Evolutionary conservation across 2,888 invertebrate genomes (phyloP), one percentile per base, ranked within the genome.

Genomic region (Lepidocyrtinus sp.): DNA sequence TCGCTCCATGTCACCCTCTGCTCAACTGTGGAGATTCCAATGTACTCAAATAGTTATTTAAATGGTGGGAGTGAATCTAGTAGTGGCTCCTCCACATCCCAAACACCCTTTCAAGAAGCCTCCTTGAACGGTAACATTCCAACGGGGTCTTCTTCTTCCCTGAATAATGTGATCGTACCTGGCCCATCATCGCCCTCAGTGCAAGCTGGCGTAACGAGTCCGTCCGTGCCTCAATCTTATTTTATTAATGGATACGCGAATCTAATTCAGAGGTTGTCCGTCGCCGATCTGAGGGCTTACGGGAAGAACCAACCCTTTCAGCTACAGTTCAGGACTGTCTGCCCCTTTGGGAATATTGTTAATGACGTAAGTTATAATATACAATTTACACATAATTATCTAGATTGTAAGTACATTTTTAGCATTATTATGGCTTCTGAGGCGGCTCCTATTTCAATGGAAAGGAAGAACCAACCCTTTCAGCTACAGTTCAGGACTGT

Each of bases 361-460:
- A 81, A 83, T 73, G 82, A 83, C 68, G 86, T 86, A 83, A 86
- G 85, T 84, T n/a, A n/a, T n/a, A n/a, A n/a, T n/a, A n/a, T n/a
- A n/a, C n/a, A n/a, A n/a, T n/a, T n/a, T n/a, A n/a, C n/a, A n/a
- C n/a, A n/a, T n/a, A n/a, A n/a, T n/a, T n/a, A n/a, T n/a, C n/a
- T n/a, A n/a, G n/a, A n/a, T n/a, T n/a, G n/a, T n/a, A n/a, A n/a
- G n/a, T n/a, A n/a, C n/a, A n/a, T n/a, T n/a, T n/a, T n/a, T n/a
- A n/a, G n/a, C n/a, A n/a, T n/a, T n/a, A n/a, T n/a, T n/a, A n/a
- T n/a, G n/a, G n/a, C n/a, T n/a, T n/a, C n/a, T n/a, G n/a, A n/a
- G n/a, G n/a, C n/a, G n/a, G n/a, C n/a, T n/a, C n/a, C n/a, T n/a
- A n/a, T n/a, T n/a, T n/a, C n/a, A n/a, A n/a, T n/a, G n/a, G n/a